Percentiles rank a stretch among this genome's conserved stretches.
These are phyloP conservation scores for Heliconius melpomene DNA, from an alignment of 1,140 invertebrate species.

Conservation along the genomic window DNA sequence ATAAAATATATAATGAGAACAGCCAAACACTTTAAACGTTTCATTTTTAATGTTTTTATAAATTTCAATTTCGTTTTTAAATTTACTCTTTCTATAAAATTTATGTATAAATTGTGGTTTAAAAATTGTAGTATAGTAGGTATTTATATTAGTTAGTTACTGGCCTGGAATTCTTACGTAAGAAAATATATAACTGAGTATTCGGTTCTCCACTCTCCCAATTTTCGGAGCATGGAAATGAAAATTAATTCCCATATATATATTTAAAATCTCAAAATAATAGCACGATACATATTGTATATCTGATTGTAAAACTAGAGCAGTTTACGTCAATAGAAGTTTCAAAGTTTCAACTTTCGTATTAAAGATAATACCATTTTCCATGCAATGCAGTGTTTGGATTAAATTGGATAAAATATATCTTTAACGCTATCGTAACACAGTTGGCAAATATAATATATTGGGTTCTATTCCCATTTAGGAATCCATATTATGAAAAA, in stretches of 20 bases:
- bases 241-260: neutral
- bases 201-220: too few species aligned
- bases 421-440: neutral
- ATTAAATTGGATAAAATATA: neutral
- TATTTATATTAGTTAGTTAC: neutral
- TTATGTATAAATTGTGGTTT: neutral
- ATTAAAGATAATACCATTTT: constrained; percentile 10
- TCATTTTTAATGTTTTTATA: constrained; percentile 7
- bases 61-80: neutral
- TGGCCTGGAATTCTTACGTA: neutral
- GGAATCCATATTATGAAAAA: neutral
- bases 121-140: neutral
- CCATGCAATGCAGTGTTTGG: neutral
- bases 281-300: neutral
- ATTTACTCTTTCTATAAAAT: neutral
- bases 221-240: too few species aligned
- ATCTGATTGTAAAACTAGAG: constrained; percentile 1
- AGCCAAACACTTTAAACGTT: constrained; percentile 6
- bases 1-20: constrained; percentile 4
- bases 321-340: constrained; percentile 1
- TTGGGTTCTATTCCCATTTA: neutral
- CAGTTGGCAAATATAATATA: neutral
- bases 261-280: neutral
- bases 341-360: constrained; percentile 1
- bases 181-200: too few species aligned